Percentiles rank a stretch among this genome's conserved stretches.
phyloP scores from a whole-genome alignment of 2,888 invertebrate genomes.

The Melinaea menophilus region DNA sequence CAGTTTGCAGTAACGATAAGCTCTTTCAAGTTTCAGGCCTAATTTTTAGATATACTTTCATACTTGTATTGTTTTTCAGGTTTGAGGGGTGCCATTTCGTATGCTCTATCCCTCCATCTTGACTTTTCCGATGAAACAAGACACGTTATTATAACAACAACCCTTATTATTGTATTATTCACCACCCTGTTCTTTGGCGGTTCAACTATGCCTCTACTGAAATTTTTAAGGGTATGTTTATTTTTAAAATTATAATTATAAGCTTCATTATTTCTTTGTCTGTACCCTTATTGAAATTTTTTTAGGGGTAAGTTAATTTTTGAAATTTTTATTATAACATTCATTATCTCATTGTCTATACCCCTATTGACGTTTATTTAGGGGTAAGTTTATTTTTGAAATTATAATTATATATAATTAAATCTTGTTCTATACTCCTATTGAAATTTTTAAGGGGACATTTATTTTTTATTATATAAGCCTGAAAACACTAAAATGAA shows the following conservation, averaged over 20 bases:
- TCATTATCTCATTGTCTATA: background rate
- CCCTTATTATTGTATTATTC: slow-evolving; percentile 97
- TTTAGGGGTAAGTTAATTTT: no score
- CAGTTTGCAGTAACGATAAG: no score
- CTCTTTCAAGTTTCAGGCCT: no score
- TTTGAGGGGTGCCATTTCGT: slow-evolving; percentile 97
- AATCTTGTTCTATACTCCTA: no score
- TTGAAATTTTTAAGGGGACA: no score
- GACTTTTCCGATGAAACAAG: slow-evolving; percentile 96
- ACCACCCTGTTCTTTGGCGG: slow-evolving; percentile 98
- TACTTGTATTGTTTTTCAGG: slow-evolving; percentile 69
- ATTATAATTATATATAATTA: no score
- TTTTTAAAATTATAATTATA: background rate
- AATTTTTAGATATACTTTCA: background rate
- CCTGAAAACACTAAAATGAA: no score
- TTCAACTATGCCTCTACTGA: slow-evolving; percentile 97
- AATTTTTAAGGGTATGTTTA: slow-evolving; percentile 85
- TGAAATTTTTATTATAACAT: background rate
- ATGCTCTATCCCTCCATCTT: slow-evolving; percentile 96
- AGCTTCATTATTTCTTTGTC: no score
- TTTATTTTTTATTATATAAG: no score
- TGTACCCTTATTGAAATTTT: no score
- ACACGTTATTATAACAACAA: slow-evolving; percentile 98
- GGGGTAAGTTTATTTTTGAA: no score
- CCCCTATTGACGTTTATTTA: no score